These are phyloP conservation scores for Proteles cristata DNA, from an alignment of 2,113 vertebrate species.

Conservation along the genomic window DNA sequence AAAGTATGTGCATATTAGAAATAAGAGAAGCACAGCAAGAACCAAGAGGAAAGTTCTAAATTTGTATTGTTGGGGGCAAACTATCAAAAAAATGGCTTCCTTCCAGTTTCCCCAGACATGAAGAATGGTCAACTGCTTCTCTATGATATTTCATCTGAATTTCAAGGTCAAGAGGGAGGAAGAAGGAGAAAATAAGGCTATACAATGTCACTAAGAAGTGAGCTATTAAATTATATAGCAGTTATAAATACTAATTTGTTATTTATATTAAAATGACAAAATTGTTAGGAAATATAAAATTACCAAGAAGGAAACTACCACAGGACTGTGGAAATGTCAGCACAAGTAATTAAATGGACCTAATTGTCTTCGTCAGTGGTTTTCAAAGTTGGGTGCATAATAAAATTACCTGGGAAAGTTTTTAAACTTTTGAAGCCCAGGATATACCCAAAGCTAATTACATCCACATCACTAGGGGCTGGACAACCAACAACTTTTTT, in stretches of 20 bases:
- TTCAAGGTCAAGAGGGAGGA: not conserved
- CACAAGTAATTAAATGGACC: not conserved
- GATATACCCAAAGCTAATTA: not conserved
- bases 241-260: conserved; percentile 40
- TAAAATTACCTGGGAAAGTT: not conserved
- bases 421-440: not conserved
- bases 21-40: not conserved
- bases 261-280: conserved; percentile 11
- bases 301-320: not conserved
- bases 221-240: not conserved
- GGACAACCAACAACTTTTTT: not conserved
- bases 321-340: conserved; percentile 30
- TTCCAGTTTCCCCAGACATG: conserved; percentile 56
- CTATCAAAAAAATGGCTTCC: conserved; percentile 63
- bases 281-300: conserved; percentile 12
- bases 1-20: not conserved
- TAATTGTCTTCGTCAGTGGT: not conserved
- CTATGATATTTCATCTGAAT: conserved; percentile 52
- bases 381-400: not conserved
- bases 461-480: not conserved
- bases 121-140: conserved; percentile 48
- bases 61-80: conserved; percentile 38
- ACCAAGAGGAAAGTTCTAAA: conserved; percentile 56
- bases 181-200: not conserved
- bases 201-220: not conserved